Percentiles rank a stretch among this genome's conserved stretches.
phyloP scores from a whole-genome alignment of 1,140 invertebrate species.

The Colletes latitarsis region DNA sequence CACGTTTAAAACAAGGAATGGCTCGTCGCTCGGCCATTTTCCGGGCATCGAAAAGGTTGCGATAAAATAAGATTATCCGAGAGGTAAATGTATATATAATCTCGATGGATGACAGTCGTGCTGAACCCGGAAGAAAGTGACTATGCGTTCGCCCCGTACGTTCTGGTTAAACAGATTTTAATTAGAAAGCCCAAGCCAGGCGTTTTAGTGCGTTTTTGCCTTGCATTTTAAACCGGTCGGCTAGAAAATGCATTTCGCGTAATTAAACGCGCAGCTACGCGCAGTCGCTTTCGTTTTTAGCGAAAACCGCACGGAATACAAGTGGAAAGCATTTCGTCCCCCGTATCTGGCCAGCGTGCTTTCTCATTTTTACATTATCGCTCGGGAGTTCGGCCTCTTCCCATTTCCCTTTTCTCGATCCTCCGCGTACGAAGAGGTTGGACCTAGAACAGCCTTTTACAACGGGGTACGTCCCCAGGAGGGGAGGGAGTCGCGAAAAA shows the following conservation, averaged over 20 bases:
- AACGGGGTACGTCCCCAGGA: too few species aligned
- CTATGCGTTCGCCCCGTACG: not conserved
- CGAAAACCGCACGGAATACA: conserved; percentile 9
- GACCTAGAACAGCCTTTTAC: too few species aligned
- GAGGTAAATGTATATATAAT: not conserved
- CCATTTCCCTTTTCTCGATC: not conserved
- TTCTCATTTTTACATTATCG: conserved; percentile 48
- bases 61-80: conserved; percentile 7
- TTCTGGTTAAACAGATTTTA: conserved; percentile 43
- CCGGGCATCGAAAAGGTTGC: not conserved
- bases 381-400: conserved; percentile 10
- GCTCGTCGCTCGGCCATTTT: not conserved
- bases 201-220: conserved; percentile 46
- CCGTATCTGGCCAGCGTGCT: conserved; percentile 25
- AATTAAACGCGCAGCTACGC: conserved; percentile 38
- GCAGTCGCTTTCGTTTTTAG: conserved; percentile 49
- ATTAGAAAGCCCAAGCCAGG: conserved; percentile 29
- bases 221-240: conserved; percentile 44
- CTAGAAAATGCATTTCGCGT: conserved; percentile 48
- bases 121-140: not conserved
- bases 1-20: not conserved
- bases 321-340: conserved; percentile 47
- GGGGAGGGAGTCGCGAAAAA: too few species aligned
- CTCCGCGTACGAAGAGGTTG: not conserved
- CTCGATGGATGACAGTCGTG: not conserved